Evolutionary conservation across 2,113 vertebrate species (phyloP), one percentile per base, ranked within the genome.

Genomic region (Desmodus rotundus): DNA sequence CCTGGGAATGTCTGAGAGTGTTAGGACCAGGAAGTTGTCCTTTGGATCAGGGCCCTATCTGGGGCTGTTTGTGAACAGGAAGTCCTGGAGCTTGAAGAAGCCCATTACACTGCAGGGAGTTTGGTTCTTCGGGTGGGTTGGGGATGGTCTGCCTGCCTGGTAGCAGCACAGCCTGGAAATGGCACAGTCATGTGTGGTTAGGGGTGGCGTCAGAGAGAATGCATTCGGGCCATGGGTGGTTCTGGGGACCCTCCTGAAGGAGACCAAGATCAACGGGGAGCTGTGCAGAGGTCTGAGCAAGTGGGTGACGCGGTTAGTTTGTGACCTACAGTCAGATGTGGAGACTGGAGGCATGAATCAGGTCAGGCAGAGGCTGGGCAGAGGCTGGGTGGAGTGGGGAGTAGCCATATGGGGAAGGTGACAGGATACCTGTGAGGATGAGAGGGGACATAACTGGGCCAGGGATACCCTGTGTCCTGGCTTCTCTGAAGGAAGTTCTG

Each of bases 341-440:
- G 50, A 74, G 38, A 3, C 70, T 2, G 15, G 63, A 50, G 72
- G 72, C 63, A 19, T 54, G 80, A 43, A n/a, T 45, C 47, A 68
- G 6, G 9, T 24, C 67, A n/a, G 73, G 17, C 1, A 33, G 73
- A 33, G 52, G 36, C 54, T 43, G 16, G 73, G 17, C 1, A 33
- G 73, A 33, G 52, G 36, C 54, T 43, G 16, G 36, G 56, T 14
- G 68, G n/a, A 28, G 8, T 19, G 24, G n/a, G 31, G 16, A n/a
- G 41, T 0, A 10, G 52, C 24, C 5, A 0, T 13, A 0, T 4
- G 20, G 54, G 47, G 14, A 43, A 73, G 50, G n/a, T 12, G 16
- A 28, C 20, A 1, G 12, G 10, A 58, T 31, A 56, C 58, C 52
- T 50, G 13, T 81, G 65, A 45, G 31, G 16, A 2, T 19, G 13